Conservation (phyloP, 2,888 invertebrate species). For the Cylloceria caligata region DNA sequence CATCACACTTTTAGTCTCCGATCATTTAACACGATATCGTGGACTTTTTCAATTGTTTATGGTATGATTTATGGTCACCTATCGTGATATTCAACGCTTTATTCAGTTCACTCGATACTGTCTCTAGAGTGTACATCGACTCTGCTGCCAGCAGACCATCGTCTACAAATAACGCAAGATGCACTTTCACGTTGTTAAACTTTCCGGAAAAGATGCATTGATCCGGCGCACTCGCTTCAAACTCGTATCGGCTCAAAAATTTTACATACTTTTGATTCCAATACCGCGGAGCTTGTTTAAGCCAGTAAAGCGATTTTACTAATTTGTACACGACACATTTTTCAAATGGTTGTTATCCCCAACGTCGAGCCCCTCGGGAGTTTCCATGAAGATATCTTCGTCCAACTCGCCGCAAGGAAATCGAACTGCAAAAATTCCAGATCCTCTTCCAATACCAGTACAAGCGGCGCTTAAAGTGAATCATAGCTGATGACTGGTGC, state of each 20-base stretch:
- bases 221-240: conserved; percentile 66
- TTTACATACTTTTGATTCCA: conserved; percentile 42
- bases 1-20: too few species aligned
- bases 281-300: conserved; percentile 16
- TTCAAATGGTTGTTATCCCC: too few species aligned
- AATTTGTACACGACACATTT: too few species aligned
- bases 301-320: conserved; percentile 12
- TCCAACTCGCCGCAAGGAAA: conserved; percentile 8
- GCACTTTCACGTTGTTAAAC: conserved; percentile 47
- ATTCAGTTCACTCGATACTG: conserved; percentile 46
- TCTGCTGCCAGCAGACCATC: conserved; percentile 65
- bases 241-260: conserved; percentile 61
- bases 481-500: too few species aligned
- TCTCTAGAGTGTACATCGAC: conserved; percentile 34
- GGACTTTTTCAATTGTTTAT: too few species aligned
- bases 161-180: conserved; percentile 69
- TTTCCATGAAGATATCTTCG: conserved; percentile 10
- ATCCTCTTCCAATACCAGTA: neutral
- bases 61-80: too few species aligned
- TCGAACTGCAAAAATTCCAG: conserved; percentile 28
- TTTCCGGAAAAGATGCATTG: conserved; percentile 65
- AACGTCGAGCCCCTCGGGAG: conserved; percentile 58
- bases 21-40: too few species aligned
- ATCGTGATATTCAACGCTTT: conserved; percentile 61
- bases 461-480: conserved; percentile 35